phyloP scores from a whole-genome alignment of 2,888 invertebrate species.

The Spodoptera picta region DNA sequence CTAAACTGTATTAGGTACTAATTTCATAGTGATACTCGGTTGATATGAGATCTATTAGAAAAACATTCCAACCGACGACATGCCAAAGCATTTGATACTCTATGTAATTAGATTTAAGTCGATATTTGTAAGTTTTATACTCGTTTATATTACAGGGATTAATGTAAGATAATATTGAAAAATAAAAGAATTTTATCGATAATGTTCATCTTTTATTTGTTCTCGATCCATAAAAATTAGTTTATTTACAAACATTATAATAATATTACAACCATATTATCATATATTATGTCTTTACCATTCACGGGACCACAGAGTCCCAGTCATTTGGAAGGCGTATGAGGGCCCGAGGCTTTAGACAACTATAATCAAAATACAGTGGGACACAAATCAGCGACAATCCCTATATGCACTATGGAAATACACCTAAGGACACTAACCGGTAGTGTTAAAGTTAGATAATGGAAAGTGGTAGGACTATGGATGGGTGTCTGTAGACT shows the following conservation, averaged over 20 bases:
- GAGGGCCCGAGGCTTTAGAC: too few species aligned
- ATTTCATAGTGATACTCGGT: slow-evolving; percentile 4
- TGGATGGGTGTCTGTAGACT: too few species aligned
- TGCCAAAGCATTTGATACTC: slow-evolving; percentile 76
- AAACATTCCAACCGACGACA: slow-evolving; percentile 59
- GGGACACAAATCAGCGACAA: too few species aligned
- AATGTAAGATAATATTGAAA: slow-evolving; percentile 60
- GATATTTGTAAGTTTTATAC: slow-evolving; percentile 60
- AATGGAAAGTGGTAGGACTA: too few species aligned
- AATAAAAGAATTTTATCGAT: slow-evolving; percentile 47
- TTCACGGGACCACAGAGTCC: too few species aligned
- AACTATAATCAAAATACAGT: too few species aligned
- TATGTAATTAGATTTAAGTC: slow-evolving; percentile 57
- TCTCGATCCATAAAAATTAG: slow-evolving; percentile 2
- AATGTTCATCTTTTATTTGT: slow-evolving; percentile 21
- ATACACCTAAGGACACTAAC: too few species aligned
- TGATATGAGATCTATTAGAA: slow-evolving; percentile 28
- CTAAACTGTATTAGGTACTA: background rate
- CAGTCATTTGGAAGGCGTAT: too few species aligned
- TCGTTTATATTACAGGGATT: slow-evolving; percentile 69
- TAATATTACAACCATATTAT: too few species aligned
- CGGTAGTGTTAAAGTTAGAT: too few species aligned
- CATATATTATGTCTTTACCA: too few species aligned
- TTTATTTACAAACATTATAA: background rate
- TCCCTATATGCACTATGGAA: too few species aligned